phyloP scores from a whole-genome alignment of 2,888 invertebrate genomes.

The Dinocampus coccinellae region DNA sequence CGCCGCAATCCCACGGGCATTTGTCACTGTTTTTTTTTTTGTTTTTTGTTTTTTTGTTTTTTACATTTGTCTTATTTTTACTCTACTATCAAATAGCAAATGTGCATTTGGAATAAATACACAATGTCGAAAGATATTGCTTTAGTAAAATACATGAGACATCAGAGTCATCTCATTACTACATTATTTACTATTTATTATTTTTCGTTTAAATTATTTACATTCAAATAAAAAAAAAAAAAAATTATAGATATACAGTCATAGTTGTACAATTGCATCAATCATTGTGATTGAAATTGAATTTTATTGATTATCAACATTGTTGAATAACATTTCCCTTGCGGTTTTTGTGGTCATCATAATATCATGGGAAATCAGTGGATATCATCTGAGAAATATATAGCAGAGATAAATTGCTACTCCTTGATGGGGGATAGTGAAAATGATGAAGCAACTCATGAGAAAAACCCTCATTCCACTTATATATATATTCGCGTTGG shows the following conservation, averaged over 20 bases:
- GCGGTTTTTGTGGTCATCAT: neutral
- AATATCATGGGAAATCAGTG: slow-evolving; percentile 6
- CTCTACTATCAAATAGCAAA: neutral
- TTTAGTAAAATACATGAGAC: neutral
- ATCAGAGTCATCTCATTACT: neutral
- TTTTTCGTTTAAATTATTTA: neutral
- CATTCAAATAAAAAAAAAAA: too few relatives aligned
- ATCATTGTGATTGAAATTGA: neutral
- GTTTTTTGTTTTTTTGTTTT: neutral
- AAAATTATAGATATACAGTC: too few relatives aligned
- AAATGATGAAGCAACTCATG: slow-evolving; percentile 15
- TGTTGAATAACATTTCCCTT: neutral
- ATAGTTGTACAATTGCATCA: too few relatives aligned
- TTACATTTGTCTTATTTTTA: neutral
- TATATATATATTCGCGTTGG: neutral
- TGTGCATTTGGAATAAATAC: neutral
- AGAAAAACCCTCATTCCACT: neutral
- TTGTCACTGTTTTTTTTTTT: neutral
- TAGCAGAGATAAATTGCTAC: neutral
- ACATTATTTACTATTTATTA: neutral
- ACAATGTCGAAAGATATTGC: neutral
- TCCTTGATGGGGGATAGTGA: neutral
- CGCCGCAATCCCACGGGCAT: neutral
- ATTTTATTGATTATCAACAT: neutral
- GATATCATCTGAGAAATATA: neutral